Base-by-base conservation (phyloP, 2,888 invertebrate genomes). In the Sicus ferrugineus region DNA sequence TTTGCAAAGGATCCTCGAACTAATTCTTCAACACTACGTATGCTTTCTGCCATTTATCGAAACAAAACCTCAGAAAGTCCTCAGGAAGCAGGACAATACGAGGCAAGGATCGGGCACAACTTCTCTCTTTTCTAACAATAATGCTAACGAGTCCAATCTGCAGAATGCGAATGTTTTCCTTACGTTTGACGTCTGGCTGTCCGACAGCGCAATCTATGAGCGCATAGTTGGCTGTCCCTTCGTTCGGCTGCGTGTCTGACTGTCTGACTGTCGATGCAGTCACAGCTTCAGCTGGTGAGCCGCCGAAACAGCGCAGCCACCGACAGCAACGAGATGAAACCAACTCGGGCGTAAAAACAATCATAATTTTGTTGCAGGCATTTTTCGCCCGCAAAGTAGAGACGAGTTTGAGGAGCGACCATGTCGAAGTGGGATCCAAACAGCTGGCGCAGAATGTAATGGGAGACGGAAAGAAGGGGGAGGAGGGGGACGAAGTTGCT, bases 351-450 rank as follows among this genome's bases (percentile, higher is more conserved):
- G 82, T 79, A 83, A 81, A 82, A 78, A 81, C 78, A 82, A 83
- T 81, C 81, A 81, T 83, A 82, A 80, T 81, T 83, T 82, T 79
- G 80, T 81, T 83, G 80, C 74, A 78, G 81, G 79, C 80, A 80
- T 79, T 79, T 80, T 79, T 77, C 81, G 77, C 81, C 77, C 31
- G 26, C 50, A 28, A 66, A 66, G 64, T 63, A 59, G 38, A n/a
- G 58, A 28, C 2, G 61, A 26, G 52, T 23, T 59, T 72, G 75
- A 59, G 59, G 52, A 58, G 63, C 34, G 34, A 46, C 38, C 38
- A 46, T 46, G 83, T 78, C 81, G 79, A 80, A 82, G 81, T 75
- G 80, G 79, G 82, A 80, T 81, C 78, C 79, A 81, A 83, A 81
- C 81, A 83, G 81, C 81, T 81, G 82, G 78, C 54, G 62, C 26